Evolutionary conservation across 2,797 vertebrate genomes (phyloP), one percentile per base, ranked within the genome.

Genomic region (Cossypha dichroa): DNA sequence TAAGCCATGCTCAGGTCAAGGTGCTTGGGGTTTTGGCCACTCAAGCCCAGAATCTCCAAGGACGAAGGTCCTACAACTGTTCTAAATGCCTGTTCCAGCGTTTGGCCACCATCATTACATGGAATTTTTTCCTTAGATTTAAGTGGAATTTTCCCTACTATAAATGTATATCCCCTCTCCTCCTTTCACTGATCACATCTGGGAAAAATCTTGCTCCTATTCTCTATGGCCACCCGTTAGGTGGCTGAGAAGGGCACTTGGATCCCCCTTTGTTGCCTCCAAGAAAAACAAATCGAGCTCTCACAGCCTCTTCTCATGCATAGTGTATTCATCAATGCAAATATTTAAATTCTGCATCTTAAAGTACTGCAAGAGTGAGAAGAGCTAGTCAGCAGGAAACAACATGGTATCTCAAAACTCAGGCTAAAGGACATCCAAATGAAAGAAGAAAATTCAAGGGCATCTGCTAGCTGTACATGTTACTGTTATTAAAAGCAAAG

Each of bases 91-190:
- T 52, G 3, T 20, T 60, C 15, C 41, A 38, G 11, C 29, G 13
- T 54, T 63, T 56, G 16, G 48, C 23, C 11, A 45, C 21, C 13
- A 63, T 7, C 8, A 6, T 1, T 34, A 6, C 3, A 15, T 60
- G 9, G 13, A 67, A 6, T 21, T 13, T 66, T 75, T 45, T 41
- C 52, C 26, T 59, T 28, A 23, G 15, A 43, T 81, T 55, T 78
- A 72, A 60, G 18, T 38, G 23, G 19, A 82, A 78, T 13, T 58
- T 94, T 7, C 4, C 8, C 58, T 78, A 2, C 46, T 33, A 1
- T 11, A 72, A 15, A 16, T 1, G 2, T 19, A 15, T 34, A 36
- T 46, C 22, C 21, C 9, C 13, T 63, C 40, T 69, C 1, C 0
- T 33, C 13, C 31, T 58, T 66, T 73, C 33, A 63, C 10, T 45